Evolutionary conservation across 2,113 vertebrate species (phyloP).

Genomic region (Neotoma lepida): DNA sequence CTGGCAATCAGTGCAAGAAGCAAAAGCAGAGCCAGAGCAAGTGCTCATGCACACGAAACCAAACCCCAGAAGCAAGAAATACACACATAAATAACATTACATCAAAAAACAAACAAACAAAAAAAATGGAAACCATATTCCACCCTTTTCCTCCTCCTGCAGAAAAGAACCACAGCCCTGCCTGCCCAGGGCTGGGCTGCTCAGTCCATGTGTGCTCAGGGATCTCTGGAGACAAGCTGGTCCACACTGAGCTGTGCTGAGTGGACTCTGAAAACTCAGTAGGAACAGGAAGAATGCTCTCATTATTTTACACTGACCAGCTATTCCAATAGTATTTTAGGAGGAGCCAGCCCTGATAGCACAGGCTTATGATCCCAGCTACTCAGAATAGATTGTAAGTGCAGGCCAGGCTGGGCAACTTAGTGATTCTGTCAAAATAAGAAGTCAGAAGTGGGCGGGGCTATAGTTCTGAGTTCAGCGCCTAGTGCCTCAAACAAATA

Average conservation of each 20-base stretch:
- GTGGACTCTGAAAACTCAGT: not conserved
- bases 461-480: not conserved
- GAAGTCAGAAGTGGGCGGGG: not conserved
- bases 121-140: not conserved
- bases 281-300: not conserved
- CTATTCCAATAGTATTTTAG: not conserved
- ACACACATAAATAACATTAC: not conserved
- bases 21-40: not conserved
- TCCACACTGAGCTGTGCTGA: not conserved
- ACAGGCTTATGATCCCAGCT: not conserved
- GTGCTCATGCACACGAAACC: not conserved
- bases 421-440: not conserved
- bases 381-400: not conserved
- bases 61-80: slow-evolving; percentile 8
- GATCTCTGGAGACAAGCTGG: not conserved
- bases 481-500: not conserved
- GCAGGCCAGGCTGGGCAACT: not conserved
- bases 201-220: not conserved
- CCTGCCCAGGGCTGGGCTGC: not conserved
- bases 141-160: not conserved
- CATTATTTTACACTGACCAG: slow-evolving; percentile 18
- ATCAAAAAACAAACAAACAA: slow-evolving; percentile 1
- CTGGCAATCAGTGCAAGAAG: not conserved
- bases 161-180: not conserved
- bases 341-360: not conserved